Conservation (phyloP, 2,888 invertebrate genomes). For the Eristalis arbustorum region DNA sequence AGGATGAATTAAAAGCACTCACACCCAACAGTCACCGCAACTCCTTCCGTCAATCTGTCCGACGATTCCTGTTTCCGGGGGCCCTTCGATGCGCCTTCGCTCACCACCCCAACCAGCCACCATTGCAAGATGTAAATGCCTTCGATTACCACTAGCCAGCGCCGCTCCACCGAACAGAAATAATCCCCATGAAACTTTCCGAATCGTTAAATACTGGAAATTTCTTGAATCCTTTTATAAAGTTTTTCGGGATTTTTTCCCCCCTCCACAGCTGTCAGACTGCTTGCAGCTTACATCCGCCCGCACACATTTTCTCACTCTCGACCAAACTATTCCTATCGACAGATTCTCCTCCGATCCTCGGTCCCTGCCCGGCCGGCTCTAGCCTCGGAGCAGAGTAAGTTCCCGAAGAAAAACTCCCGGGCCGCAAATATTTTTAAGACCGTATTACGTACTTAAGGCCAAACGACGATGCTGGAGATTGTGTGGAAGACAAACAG, state of each 20-base stretch:
- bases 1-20: background rate
- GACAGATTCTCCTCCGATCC: background rate
- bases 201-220: constrained; percentile 48
- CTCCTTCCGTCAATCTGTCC: background rate
- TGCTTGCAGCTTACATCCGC: background rate
- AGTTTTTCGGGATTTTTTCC: constrained; percentile 1
- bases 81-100: background rate
- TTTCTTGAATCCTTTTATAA: constrained; percentile 17
- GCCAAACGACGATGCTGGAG: constrained; percentile 7
- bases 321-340: background rate
- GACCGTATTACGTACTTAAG: constrained; percentile 23
- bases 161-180: background rate
- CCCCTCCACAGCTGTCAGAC: constrained; percentile 21
- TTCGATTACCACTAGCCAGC: constrained; percentile 38
- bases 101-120: background rate
- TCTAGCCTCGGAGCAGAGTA: background rate
- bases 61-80: background rate
- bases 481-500: background rate
- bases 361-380: background rate
- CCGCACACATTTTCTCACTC: background rate
- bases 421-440: constrained; percentile 30
- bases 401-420: constrained; percentile 32
- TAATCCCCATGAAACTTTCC: constrained; percentile 25
- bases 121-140: constrained; percentile 51
- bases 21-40: background rate